A percentile compares a stretch with the other conserved stretches of the same genome.
Evolutionary conservation across 2,797 vertebrate genomes (phyloP).

Genomic region (Esox masquinongy): DNA sequence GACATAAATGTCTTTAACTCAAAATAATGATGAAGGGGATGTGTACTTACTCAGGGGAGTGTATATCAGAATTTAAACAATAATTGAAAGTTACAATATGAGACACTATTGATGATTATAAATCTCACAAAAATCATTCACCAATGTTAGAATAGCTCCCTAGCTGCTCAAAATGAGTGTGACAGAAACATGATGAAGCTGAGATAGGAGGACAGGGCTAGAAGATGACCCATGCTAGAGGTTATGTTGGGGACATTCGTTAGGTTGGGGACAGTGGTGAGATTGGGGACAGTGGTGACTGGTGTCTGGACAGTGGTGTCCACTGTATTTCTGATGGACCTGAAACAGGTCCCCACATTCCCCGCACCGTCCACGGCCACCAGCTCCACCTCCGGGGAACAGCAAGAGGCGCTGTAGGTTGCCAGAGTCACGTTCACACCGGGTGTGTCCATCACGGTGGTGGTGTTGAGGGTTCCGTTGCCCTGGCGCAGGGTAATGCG

Average conservation of each 20-base stretch:
- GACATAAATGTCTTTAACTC: no score
- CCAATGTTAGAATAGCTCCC: not conserved
- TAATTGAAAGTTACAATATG: no score
- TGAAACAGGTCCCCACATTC: conserved; percentile 45
- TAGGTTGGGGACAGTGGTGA: not conserved
- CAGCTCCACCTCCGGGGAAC: conserved; percentile 49
- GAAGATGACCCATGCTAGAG: not conserved
- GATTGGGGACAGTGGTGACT: not conserved
- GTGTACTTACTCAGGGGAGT: no score
- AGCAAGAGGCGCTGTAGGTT: conserved; percentile 61
- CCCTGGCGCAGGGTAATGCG: conserved; percentile 44
- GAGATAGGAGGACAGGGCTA: not conserved
- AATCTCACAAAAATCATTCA: not conserved
- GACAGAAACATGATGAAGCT: not conserved
- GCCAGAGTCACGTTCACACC: conserved; percentile 42
- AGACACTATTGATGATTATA: not conserved
- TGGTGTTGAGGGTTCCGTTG: conserved; percentile 53
- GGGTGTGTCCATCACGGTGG: not conserved
- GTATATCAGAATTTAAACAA: no score
- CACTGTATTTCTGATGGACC: not conserved
- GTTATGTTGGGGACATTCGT: conserved; percentile 15
- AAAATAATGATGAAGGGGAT: no score
- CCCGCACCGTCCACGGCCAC: conserved; percentile 56
- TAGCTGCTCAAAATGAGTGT: not conserved
- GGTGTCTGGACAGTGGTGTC: not conserved